phyloP scores from a whole-genome alignment of 2,113 vertebrate species.

The Mastomys coucha region DNA sequence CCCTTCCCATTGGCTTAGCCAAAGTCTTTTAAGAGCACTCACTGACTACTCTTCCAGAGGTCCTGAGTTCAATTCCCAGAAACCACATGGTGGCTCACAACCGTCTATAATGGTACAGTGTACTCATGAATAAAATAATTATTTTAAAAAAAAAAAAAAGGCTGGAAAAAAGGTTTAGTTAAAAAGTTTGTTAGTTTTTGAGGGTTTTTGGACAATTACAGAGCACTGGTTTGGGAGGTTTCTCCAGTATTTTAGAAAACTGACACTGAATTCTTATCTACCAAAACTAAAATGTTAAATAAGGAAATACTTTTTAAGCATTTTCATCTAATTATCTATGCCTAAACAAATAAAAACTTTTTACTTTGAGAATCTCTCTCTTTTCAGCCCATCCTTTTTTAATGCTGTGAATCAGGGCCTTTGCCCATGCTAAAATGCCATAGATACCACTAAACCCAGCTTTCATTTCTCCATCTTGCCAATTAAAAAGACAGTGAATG shows the following conservation, averaged over 20 bases:
- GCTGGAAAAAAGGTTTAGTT: not conserved
- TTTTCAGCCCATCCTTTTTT: not conserved
- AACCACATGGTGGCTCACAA: too few species aligned
- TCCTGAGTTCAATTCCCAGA: too few species aligned
- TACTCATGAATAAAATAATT: too few species aligned
- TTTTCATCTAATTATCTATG: conserved; percentile 16
- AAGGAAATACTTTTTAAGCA: conserved; percentile 47
- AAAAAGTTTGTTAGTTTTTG: not conserved
- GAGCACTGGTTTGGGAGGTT: not conserved
- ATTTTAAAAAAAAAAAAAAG: not conserved
- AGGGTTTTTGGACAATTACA: not conserved
- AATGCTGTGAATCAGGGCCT: not conserved
- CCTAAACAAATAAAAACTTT: not conserved
- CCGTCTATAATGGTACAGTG: too few species aligned
- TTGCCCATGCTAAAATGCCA: not conserved
- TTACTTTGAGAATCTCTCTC: not conserved
- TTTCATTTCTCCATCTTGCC: not conserved
- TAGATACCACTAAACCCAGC: not conserved
- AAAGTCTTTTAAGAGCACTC: not conserved
- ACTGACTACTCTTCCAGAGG: too few species aligned
- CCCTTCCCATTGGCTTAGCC: not conserved
- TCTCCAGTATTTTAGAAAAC: conserved; percentile 3
- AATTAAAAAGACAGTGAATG: conserved; percentile 11
- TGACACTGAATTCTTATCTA: conserved; percentile 28
- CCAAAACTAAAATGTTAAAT: conserved; percentile 50